These are phyloP conservation scores for Corella eumyota DNA, from an alignment of 23 tunicate genomes.

Conservation along the genomic window DNA sequence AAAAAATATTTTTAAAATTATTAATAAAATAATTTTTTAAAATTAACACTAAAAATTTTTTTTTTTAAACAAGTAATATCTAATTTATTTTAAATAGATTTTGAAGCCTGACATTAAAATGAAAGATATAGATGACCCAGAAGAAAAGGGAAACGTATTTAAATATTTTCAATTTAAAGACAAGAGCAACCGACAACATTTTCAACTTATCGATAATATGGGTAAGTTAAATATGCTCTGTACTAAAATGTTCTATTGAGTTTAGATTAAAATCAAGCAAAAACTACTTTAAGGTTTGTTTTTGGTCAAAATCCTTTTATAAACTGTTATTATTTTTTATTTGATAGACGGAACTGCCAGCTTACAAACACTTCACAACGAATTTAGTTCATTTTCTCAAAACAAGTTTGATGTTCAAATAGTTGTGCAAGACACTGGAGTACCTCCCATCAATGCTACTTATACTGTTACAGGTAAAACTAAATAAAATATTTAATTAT, in stretches of 20 bases:
- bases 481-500: background rate
- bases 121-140: constrained; percentile 13
- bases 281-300: too few species aligned
- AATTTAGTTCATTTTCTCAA: constrained; percentile 6
- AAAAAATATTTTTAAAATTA: too few species aligned
- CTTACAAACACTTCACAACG: constrained; percentile 11
- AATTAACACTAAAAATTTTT: background rate
- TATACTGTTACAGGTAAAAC: constrained; percentile 16
- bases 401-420: constrained; percentile 23
- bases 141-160: too few species aligned
- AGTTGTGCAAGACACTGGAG: constrained; percentile 37
- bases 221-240: too few species aligned
- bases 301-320: too few species aligned
- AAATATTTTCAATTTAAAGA: too few species aligned
- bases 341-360: constrained; percentile 22
- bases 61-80: background rate
- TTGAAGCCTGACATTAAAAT: constrained; percentile 21
- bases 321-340: too few species aligned
- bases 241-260: too few species aligned
- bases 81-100: background rate
- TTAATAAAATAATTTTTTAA: background rate
- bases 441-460: constrained; percentile 25
- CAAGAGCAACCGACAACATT: too few species aligned
- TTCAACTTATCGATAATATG: too few species aligned
- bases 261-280: too few species aligned